These are phyloP conservation scores for Arrhamphus sclerolepis DNA, from an alignment of 2,797 vertebrate genomes.

Conservation along the genomic window DNA sequence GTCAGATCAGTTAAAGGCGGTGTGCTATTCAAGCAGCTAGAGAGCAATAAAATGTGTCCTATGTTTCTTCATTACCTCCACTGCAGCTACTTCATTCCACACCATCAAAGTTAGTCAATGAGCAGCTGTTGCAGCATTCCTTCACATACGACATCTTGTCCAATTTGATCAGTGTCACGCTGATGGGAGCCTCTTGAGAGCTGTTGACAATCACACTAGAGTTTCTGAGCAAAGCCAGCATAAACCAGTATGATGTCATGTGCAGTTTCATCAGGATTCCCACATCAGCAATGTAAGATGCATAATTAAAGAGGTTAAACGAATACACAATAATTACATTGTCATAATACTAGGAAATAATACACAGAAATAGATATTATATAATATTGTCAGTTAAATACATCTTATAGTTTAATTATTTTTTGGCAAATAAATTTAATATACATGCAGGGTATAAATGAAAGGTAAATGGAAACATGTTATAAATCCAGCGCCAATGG, in stretches of 20 bases:
- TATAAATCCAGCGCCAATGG: no score
- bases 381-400: no score
- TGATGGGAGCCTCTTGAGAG: constrained; percentile 41
- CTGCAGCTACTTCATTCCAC: constrained; percentile 54
- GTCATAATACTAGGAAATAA: no score
- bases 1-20: constrained; percentile 46
- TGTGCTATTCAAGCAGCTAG: constrained; percentile 46
- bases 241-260: background rate
- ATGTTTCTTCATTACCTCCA: constrained; percentile 69
- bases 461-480: no score
- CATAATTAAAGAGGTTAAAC: no score
- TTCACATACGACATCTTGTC: constrained; percentile 60
- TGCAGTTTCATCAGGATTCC: constrained; percentile 12
- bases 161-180: constrained; percentile 63
- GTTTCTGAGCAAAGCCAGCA: constrained; percentile 29
- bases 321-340: no score
- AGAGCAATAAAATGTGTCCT: constrained; percentile 48
- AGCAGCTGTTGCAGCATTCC: constrained; percentile 63
- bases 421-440: no score
- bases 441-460: no score
- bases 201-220: constrained; percentile 51
- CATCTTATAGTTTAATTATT: no score
- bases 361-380: no score
- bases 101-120: constrained; percentile 63
- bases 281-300: background rate